Evolutionary conservation across 2,888 invertebrate genomes (phyloP), one percentile per base, ranked within the genome.

Genomic region (Eulithis prunata): DNA sequence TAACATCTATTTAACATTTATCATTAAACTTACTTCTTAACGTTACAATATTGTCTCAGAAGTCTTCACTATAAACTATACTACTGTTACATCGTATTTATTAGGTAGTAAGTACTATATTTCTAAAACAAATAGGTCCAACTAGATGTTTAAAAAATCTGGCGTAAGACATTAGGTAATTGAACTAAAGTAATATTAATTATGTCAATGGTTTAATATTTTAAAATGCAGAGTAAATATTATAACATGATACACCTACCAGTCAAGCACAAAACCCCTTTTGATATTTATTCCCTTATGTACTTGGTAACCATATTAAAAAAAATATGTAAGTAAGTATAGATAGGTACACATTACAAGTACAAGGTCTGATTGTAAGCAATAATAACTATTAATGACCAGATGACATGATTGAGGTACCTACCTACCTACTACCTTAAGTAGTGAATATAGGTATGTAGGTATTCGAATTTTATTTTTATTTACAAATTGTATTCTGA

Each of bases 31-130:
- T 41, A 41, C 41, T 8, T 10, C 71, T 70, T 73, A 71, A 13
- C 41, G 45, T 67, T 73, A 69, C 63, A 79, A 90, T 91, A 91
- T 91, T 91, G 91, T 91, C 91, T 80, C 84, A 80, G 79, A 81
- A 83, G 80, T 85, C 84, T 84, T 75, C 72, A 74, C 82, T 45
- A 8, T 87, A 89, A 78, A 61, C 57, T 64, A 64, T 69, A 67
- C 70, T 69, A 65, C 21, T 49, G 11, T 32, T 46, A 45, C 12
- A 38, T 49, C 1, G 51, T 49, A 36, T 21, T 41, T 28, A n/a
- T n/a, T 43, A 57, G n/a, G 21, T 49, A 49, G 49, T 49, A 49
- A 21, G 49, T 49, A 49, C 49, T 49, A 21, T 49, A 21, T 47
- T 32, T 5, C 6, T 5, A 32, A 4, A 41, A 41, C 41, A 41